phyloP scores from a whole-genome alignment of 30 jellyfish, hydroid and myxozoan species.

The Mastigias papua region DNA sequence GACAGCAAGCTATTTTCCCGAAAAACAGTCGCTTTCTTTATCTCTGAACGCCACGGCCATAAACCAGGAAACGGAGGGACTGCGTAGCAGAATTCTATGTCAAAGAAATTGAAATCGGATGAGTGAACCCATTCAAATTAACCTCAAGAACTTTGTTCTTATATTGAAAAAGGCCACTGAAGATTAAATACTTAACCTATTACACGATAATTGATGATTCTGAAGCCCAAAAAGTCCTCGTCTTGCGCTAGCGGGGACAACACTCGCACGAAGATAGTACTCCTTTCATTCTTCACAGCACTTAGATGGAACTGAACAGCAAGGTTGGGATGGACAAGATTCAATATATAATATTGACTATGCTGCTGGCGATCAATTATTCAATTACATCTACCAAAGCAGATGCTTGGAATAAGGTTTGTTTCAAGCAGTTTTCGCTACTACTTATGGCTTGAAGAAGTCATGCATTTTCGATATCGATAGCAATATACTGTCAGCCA shows the following conservation, averaged over 20 bases:
- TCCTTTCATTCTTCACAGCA: no score
- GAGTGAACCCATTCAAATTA: constrained; percentile 19
- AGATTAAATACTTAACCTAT: constrained; percentile 2
- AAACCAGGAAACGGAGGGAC: background rate
- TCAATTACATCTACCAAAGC: background rate
- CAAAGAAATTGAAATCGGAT: background rate
- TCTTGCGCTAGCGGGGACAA: no score
- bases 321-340: background rate
- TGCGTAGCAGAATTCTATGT: background rate
- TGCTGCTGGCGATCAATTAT: background rate
- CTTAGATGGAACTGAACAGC: background rate
- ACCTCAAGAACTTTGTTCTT: constrained; percentile 32
- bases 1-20: no score
- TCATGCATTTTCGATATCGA: no score
- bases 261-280: no score
- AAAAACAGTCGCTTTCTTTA: no score
- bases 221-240: no score
- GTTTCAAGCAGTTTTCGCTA: background rate
- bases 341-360: background rate
- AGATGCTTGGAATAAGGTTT: background rate
- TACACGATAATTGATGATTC: background rate
- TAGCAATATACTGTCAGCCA: no score
- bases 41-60: background rate
- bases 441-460: no score
- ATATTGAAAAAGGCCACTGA: constrained; percentile 9